Conservation (phyloP, 2,113 vertebrate species). For the Oxyruncus cristatus region DNA sequence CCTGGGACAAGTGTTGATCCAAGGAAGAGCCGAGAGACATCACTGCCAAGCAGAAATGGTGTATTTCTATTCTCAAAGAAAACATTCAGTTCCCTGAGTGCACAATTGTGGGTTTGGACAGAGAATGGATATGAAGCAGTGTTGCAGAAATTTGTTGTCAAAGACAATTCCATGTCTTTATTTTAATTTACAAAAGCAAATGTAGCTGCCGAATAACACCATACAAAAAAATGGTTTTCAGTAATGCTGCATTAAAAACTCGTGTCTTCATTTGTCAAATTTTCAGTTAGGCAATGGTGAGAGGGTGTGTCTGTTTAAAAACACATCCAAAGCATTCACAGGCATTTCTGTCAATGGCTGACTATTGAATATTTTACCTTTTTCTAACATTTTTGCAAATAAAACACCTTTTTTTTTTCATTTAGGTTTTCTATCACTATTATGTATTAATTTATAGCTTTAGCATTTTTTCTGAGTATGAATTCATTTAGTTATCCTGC, state of each 20-base stretch:
- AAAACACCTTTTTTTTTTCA: background rate
- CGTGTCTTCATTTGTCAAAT: background rate
- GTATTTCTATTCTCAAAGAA: background rate
- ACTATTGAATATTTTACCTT: background rate
- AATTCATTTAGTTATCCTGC: background rate
- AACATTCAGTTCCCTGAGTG: background rate
- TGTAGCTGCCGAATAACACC: background rate
- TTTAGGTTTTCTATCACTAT: background rate
- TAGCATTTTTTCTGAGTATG: background rate
- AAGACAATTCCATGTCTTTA: background rate
- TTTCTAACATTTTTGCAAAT: background rate
- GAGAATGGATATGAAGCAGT: background rate
- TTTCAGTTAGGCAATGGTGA: background rate
- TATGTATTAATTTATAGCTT: background rate
- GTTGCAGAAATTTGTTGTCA: background rate
- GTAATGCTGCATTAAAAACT: background rate
- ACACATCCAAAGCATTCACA: background rate
- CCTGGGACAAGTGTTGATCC: background rate
- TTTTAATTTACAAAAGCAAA: background rate
- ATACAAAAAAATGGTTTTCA: background rate
- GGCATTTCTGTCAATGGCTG: background rate
- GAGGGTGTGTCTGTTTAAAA: background rate
- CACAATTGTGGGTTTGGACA: background rate
- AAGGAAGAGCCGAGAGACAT: fast-evolving
- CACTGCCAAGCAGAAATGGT: background rate